Evolutionary conservation across 2,888 invertebrate species (phyloP), one percentile per base, ranked within the genome.

Genomic region (Xylocampa areola): DNA sequence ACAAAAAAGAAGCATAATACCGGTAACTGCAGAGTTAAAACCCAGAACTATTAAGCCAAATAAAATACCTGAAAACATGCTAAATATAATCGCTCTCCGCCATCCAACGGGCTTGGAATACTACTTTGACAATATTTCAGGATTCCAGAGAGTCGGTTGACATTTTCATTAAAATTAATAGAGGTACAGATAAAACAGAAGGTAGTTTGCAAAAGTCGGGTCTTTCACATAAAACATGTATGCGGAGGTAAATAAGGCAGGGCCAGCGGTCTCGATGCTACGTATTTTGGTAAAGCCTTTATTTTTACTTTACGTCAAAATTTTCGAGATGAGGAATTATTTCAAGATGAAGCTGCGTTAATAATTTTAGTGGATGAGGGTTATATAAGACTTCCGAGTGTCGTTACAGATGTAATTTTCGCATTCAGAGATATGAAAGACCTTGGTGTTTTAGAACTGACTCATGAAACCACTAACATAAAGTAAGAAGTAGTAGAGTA

Each of bases 81-180:
- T 32, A 23, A 19, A 35, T 49, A 35, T 37, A 43, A 54, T 51
- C 30, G 10, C 14, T 29, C 16, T 21, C n/a, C 14, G 13, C 27
- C n/a, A 14, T 47, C 47, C 33, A 13, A 51, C 10, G 21, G 27
- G 37, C 35, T 32, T 16, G 10, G 5, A 27, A 51, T 27, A 14
- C n/a, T 36, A 23, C 13, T 4, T 41, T 11, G 11, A 53, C 35
- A 51, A 54, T 66, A 60, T 60, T 58, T 58, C 30, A 60, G 39
- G 17, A 7, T 35, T 32, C 25, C 2, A 21, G 43, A 17, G 44
- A 50, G 30, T 30, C 2, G 13, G 73, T 62, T 55, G 54, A 67
- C 52, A 53, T 55, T 63, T 68, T 58, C 63, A 73, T 67, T 72
- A 60, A 67, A 73, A 72, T 67, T 52, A 63, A 58, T 58, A 69